Evolutionary conservation across 2,888 invertebrate species (phyloP), one percentile per base, ranked within the genome.

Genomic region (Megastigmus dorsalis): DNA sequence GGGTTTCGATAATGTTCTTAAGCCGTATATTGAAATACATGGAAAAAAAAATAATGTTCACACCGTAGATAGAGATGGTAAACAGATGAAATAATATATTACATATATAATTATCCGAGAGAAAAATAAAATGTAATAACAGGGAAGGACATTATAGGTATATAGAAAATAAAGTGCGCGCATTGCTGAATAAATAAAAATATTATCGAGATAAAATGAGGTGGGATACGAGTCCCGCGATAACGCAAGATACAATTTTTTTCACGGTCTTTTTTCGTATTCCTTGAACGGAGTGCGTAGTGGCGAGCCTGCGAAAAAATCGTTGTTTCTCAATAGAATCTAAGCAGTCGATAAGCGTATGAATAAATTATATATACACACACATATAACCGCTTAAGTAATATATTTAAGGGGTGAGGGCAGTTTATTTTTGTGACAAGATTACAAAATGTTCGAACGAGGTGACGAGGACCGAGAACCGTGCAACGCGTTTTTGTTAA

Each of bases 231-330:
- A n/a, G n/a, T n/a, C n/a, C n/a, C n/a, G n/a, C 36, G 30, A 36
- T 7, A 62, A 33, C n/a, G 38, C 20, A 9, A 48, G 38, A 30
- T 13, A 36, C n/a, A 41, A 62, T 57, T 28, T 59, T 62, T 65
- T 59, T 10, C 20, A 45, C 6, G 15, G 20, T 41, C n/a, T 57
- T 63, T 43, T 63, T 69, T 69, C 23, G 28, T 65, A 26, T 60
- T 52, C 41, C 52, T 50, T 10, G 3, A 72, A 60, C 38, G 33
- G 38, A 68, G 60, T 54, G 48, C 45, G 52, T 74, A 59, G 70
- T 74, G 74, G 63, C 63, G 73, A 74, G 79, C 79, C 77, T 77
- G 77, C 55, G 74, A 65, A 77, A n/a, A n/a, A 72, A 66, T 79
- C 73, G 73, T 74, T 76, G 62, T 41, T 75, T 76, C 60, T 70